Base-by-base conservation (phyloP, 2,888 invertebrate genomes). In the Neoascia interrupta region DNA sequence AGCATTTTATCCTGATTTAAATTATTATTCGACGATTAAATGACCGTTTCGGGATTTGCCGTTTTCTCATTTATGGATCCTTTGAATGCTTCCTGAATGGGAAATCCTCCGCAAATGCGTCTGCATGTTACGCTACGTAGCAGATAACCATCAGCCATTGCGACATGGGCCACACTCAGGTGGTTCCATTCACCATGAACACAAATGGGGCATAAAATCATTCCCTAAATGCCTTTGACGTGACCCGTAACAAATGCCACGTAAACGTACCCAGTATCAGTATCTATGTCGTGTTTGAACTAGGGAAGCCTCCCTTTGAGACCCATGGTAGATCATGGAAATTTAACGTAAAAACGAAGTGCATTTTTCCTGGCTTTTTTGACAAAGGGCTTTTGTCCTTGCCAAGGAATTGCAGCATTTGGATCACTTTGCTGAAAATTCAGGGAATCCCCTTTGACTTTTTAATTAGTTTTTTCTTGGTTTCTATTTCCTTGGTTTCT, bases 171-270 rank as follows among this genome's bases (percentile, higher is more conserved):
- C 47, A 16, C 26, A 43, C 31, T 31, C 69, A 41, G 49, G 39
- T 34, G 43, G 34, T 34, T 54, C 31, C 36, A 61, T 53, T 31
- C 18, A 58, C 49, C 51, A 23, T 37, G 8, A 72, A 11, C 37
- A 19, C 39, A 63, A 63, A 72, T 63, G 26, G 56, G n/a, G 39
- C 63, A 39, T 39, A 72, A 63, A 72, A 72, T 72, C 72, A 47
- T 26, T 39, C 21, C 45, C 39, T 37, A 63, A 63, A 63, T 63
- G 63, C 23, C 63, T 39, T 16, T 63, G 13, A 63, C 70, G 41
- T 72, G 72, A 56, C 61, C 54, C 61, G 47, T 49, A 54, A 47
- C 37, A 23, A 28, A 31, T 23, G 19, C 16, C 15, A 41, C 34
- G 43, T 53, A 16, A 28, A 34, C 39, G 19, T 39, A 34, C 45